Evolutionary conservation across 1,140 invertebrate species (phyloP), one percentile per base, ranked within the genome.

Genomic region (Drosophila simulans): DNA sequence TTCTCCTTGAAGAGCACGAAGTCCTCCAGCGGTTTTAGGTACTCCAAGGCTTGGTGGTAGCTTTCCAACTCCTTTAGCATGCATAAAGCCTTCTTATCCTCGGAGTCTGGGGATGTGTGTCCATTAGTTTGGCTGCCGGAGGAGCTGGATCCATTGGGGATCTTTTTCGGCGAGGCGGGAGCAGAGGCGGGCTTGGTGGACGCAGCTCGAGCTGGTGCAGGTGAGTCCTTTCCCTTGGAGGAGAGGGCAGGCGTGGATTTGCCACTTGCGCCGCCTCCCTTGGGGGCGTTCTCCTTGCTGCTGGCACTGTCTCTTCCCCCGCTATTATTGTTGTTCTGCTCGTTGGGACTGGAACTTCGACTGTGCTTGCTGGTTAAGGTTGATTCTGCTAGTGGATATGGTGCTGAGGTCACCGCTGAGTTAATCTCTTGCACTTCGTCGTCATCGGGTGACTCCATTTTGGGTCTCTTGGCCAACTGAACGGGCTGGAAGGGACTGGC

Each of bases 1-100:
- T 92, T 92, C 35, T 91, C 90, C 48, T 90, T 91, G 37, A 91
- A 84, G 7, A 92, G 77, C n/a, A 82, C 91, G 74, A 92, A 92
- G 15, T 92, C 91, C 49, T 91, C 91, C 8, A 92, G 31, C 0
- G 91, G 91, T 43, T 91, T 92, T 1, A 92, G 62, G 37, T 92
- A 83, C 27, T 92, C 91, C 17, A 92, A 51, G 0, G 91, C 91
- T 15, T 92, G 81, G 3, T 72, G 74, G 42, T 92, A 92, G 22
- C 78, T 90, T 11, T 90, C 85, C 5, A 91, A 54, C 12, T 91
- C 84, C 20, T 76, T 91, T 1, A 76, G 43, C 7, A 58, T 52
- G 12, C 42, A 35, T 37, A 80, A 20, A 4, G 22, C 4, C 22
- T 53, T 37, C 7, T 46, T 75, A 0, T 54, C 20, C 15, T 86